phyloP scores from a whole-genome alignment of 2,888 invertebrate species.

The Tiliacea citrago region DNA sequence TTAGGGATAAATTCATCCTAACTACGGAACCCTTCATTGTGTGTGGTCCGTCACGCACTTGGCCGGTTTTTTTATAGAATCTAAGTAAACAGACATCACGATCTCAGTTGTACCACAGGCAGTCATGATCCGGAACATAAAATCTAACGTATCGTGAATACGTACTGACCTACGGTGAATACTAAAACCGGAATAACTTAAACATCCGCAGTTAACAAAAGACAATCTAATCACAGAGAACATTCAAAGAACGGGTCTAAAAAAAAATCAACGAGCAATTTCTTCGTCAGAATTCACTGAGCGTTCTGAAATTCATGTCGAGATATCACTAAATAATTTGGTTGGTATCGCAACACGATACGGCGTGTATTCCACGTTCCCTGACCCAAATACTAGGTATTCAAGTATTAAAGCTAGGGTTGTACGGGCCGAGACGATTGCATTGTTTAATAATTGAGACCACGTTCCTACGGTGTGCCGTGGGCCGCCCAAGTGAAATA shows the following conservation, averaged over 20 bases:
- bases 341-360: slow-evolving; percentile 59
- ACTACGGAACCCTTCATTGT: too few species aligned
- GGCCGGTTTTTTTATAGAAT: slow-evolving; percentile 7
- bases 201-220: slow-evolving; percentile 31
- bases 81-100: slow-evolving; percentile 52
- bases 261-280: slow-evolving; percentile 47
- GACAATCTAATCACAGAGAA: slow-evolving; percentile 41
- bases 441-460: slow-evolving; percentile 89
- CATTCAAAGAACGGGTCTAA: slow-evolving; percentile 15
- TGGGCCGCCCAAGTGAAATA: slow-evolving; percentile 64
- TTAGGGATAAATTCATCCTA: too few species aligned
- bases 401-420: slow-evolving; percentile 88
- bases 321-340: slow-evolving; percentile 77
- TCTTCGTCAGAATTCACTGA: slow-evolving; percentile 53
- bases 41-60: too few species aligned
- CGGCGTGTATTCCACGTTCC: slow-evolving; percentile 72
- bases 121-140: slow-evolving; percentile 33
- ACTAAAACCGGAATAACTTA: neutral
- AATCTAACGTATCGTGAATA: slow-evolving; percentile 47
- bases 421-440: slow-evolving; percentile 82
- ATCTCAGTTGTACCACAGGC: slow-evolving; percentile 30
- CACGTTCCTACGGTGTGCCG: slow-evolving; percentile 76
- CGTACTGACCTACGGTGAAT: slow-evolving; percentile 39
- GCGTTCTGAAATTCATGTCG: slow-evolving; percentile 67
- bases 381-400: slow-evolving; percentile 86